Conservation (phyloP, 2,888 invertebrate species). For the Linnaemya vulpina region DNA sequence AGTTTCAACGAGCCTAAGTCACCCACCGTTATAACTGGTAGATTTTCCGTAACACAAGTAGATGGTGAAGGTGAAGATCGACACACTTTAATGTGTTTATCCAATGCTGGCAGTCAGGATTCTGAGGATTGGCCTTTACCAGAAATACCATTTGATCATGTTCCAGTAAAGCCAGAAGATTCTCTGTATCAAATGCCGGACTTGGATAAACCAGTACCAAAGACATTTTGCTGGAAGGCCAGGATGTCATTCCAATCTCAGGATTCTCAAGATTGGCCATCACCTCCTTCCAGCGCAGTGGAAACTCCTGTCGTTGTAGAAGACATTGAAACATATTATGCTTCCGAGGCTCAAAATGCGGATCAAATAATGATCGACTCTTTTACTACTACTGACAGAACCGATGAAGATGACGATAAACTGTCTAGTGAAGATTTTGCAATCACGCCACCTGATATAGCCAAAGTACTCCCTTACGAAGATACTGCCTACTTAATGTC, state of each 20-base stretch:
- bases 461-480: slow-evolving; percentile 81
- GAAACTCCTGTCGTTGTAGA: slow-evolving; percentile 88
- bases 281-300: slow-evolving; percentile 89
- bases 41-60: slow-evolving; percentile 83
- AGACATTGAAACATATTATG: slow-evolving; percentile 91
- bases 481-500: slow-evolving; percentile 82
- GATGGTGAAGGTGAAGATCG: slow-evolving; percentile 80
- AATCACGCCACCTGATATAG: slow-evolving; percentile 79
- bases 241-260: slow-evolving; percentile 84
- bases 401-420: slow-evolving; percentile 85
- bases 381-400: slow-evolving; percentile 85
- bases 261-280: slow-evolving; percentile 92
- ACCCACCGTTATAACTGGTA: slow-evolving; percentile 82
- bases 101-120: slow-evolving; percentile 87
- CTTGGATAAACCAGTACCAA: slow-evolving; percentile 81
- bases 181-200: slow-evolving; percentile 81
- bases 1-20: slow-evolving; percentile 84
- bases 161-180: slow-evolving; percentile 80
- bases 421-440: slow-evolving; percentile 81
- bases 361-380: slow-evolving; percentile 90
- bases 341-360: slow-evolving; percentile 90
- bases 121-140: slow-evolving; percentile 91
- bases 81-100: slow-evolving; percentile 81
- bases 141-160: slow-evolving; percentile 86
- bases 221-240: slow-evolving; percentile 82